Percentiles rank a stretch among this genome's conserved stretches.
Conservation (phyloP, 2,888 invertebrate species). For the Rhorus exstirpatorius region DNA sequence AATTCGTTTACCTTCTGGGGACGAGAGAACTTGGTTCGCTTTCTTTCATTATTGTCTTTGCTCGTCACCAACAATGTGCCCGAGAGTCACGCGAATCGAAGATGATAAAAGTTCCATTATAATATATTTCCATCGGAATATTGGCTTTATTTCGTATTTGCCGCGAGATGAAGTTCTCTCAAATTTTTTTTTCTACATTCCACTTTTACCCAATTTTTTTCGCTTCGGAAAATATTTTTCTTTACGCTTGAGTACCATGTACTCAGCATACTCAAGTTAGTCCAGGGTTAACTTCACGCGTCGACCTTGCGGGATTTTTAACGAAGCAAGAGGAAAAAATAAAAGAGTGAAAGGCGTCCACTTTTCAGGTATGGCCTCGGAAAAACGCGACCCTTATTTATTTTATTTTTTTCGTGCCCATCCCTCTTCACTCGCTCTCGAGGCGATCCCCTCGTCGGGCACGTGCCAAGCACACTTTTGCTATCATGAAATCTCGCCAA, state of each 20-base stretch:
- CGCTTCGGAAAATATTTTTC: not conserved
- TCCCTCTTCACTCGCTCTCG: slow-evolving; percentile 32
- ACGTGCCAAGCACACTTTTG: slow-evolving; percentile 40
- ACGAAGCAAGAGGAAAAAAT: slow-evolving; percentile 23
- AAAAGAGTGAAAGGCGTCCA: slow-evolving; percentile 27
- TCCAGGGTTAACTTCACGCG: no score
- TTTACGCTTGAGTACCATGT: no score
- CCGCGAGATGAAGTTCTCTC: slow-evolving; percentile 1
- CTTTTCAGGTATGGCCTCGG: slow-evolving; percentile 44
- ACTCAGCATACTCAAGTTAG: no score
- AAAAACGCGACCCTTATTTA: slow-evolving; percentile 18
- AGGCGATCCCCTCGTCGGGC: slow-evolving; percentile 28
- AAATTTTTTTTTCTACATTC: not conserved
- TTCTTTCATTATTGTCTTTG: no score
- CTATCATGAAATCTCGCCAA: not conserved
- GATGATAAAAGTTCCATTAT: slow-evolving; percentile 42
- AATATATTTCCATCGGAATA: slow-evolving; percentile 40
- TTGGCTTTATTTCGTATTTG: slow-evolving; percentile 36
- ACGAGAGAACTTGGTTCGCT: slow-evolving; percentile 3
- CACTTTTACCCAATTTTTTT: not conserved
- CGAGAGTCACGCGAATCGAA: slow-evolving; percentile 17
- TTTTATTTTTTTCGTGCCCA: slow-evolving; percentile 18
- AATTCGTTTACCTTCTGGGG: slow-evolving; percentile 16
- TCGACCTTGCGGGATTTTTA: slow-evolving; percentile 52
- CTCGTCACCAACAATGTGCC: no score